These are phyloP conservation scores for Brachionus angularis DNA, from an alignment of 1,140 invertebrate species.

Conservation along the genomic window DNA sequence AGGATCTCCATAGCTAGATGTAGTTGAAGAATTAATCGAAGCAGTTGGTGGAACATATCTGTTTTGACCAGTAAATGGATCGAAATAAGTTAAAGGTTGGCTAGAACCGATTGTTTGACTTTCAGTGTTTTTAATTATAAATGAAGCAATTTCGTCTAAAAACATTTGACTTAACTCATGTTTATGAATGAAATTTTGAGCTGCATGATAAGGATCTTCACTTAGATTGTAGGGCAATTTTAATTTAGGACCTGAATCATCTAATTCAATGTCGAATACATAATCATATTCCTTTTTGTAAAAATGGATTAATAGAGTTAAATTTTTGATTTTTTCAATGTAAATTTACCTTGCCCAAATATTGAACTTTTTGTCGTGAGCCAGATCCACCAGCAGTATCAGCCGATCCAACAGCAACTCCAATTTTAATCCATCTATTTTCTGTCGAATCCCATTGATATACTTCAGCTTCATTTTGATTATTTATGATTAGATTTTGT, in stretches of 20 bases:
- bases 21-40: neutral
- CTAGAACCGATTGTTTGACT: conserved; percentile 51
- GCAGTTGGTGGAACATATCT: conserved; percentile 17
- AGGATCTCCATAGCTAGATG: neutral
- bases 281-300: conserved; percentile 78
- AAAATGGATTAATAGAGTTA: conserved; percentile 20
- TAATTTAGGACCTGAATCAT: conserved; percentile 77
- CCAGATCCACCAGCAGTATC: conserved; percentile 63
- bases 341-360: conserved; percentile 66
- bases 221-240: conserved; percentile 82
- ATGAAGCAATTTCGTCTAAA: conserved; percentile 89
- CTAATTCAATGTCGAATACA: conserved; percentile 87
- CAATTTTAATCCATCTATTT: conserved; percentile 75
- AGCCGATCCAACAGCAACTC: conserved; percentile 78
- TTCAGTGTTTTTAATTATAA: conserved; percentile 77
- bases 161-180: conserved; percentile 72
- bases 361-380: conserved; percentile 67
- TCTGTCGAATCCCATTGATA: conserved; percentile 69
- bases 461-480: conserved; percentile 65
- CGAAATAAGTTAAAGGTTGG: conserved; percentile 47
- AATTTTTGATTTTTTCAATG: no score
- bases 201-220: conserved; percentile 67
- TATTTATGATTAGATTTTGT: conserved; percentile 76
- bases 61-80: conserved; percentile 59
- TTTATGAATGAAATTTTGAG: conserved; percentile 66